A percentile compares a stretch with the other conserved stretches of the same genome.
These are phyloP conservation scores for Pangasius sanitwongsei DNA, from an alignment of 2,797 vertebrate species.

Conservation along the genomic window DNA sequence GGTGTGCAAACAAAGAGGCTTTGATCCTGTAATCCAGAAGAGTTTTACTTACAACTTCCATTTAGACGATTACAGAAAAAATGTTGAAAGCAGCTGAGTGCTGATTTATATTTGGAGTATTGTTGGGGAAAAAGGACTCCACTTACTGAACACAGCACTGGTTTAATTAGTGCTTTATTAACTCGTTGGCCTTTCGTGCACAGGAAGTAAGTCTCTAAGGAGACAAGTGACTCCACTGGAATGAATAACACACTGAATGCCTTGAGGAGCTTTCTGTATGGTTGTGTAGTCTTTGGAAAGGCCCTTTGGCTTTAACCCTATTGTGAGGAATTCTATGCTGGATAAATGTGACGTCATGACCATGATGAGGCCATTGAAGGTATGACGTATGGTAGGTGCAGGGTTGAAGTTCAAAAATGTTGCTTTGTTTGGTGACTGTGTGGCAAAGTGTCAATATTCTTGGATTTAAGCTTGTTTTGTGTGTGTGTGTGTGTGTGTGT, in stretches of 20 bases:
- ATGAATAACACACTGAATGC: slow-evolving; percentile 40
- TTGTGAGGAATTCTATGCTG: slow-evolving; percentile 17
- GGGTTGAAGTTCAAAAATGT: background rate
- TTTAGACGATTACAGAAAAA: slow-evolving; percentile 21
- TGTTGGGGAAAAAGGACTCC: background rate
- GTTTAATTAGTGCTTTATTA: slow-evolving; percentile 23
- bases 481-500: too few species aligned
- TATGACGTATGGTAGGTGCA: slow-evolving; percentile 3
- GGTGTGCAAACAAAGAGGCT: background rate
- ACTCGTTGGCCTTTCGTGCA: slow-evolving; percentile 6
- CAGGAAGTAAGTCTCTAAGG: slow-evolving; percentile 38
- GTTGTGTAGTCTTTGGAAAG: slow-evolving; percentile 38
- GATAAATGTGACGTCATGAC: background rate
- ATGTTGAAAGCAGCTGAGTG: background rate
- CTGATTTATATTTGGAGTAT: background rate
- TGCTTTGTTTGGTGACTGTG: slow-evolving; percentile 30
- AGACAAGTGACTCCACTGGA: slow-evolving; percentile 31
- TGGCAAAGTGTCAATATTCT: background rate
- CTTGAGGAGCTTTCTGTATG: slow-evolving; percentile 14
- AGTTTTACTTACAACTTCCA: background rate
- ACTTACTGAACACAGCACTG: slow-evolving; percentile 28
- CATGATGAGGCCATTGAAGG: slow-evolving; percentile 23
- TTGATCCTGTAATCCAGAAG: slow-evolving; percentile 2
- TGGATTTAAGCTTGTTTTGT: background rate
- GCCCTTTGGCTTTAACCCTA: slow-evolving; percentile 23